Evolutionary conservation across 2,113 vertebrate genomes (phyloP), one percentile per base, ranked within the genome.

Genomic region (Pachyramphus minor): DNA sequence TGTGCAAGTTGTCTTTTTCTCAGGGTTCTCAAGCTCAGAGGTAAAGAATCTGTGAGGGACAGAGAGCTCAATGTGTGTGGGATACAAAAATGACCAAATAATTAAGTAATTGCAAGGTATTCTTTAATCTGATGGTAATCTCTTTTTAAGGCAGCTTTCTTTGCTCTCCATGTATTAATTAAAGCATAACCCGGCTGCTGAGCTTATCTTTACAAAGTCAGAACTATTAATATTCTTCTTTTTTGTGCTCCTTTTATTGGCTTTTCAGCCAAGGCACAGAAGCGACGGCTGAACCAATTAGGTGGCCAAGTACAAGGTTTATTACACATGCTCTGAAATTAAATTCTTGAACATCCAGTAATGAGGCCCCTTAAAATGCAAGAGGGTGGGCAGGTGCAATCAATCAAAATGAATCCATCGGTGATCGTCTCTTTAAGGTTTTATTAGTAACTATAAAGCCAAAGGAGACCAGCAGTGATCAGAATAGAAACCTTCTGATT

Each of bases 291-390:
- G 64, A 86, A 82, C 88, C 91, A 95, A 95, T 97, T 95, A 95
- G 92, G 90, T 72, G 39, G 33, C 88, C 67, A n/a, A 92, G 88
- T 83, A 64, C 85, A 56, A 90, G 89, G 93, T 80, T 96, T 97
- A 81, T 96, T 95, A 93, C 84, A 76, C 86, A 59, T 11, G 84
- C 84, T 94, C 79, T 97, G 96, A 90, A 95, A 90, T 81, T 77
- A 93, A 96, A 92, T 78, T 85, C 67, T 60, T 78, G 73, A 66
- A 28, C 15, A 14, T 15, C 37, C 62, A 7, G 17, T 91, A 95
- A 97, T 84, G 87, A 96, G 92, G 58, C 50, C 73, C 74, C 95
- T 97, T 92, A 63, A 93, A 89, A 96, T 95, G 87, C 97, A 83
- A 45, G 91, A 67, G 73, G 90, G 87, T 25, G 92, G 95, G 89